Evolutionary conservation across 2,888 invertebrate genomes (phyloP), one percentile per base, ranked within the genome.

Genomic region (Bombylius major): DNA sequence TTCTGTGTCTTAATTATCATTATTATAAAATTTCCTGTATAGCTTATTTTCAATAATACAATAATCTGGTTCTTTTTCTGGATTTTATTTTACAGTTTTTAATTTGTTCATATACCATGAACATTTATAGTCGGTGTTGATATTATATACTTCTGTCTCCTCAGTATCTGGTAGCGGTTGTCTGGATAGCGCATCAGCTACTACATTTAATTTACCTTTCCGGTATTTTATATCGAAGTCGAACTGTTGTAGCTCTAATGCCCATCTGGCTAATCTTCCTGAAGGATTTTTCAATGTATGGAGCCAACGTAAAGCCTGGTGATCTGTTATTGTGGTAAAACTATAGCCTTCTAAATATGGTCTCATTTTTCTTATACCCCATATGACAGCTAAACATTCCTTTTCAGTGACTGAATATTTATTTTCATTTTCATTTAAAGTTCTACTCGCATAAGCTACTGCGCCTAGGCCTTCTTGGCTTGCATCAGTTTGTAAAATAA

Each of bases 361-460:
- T 23, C 51, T 39, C 32, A 51, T 42, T 34, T 51, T 51, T 6
- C 44, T 42, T 13, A 51, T 51, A 12, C 31, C 7, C 51, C 51
- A 51, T 23, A 44, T 44, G 44, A 23, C 23, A 23, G 23, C 23
- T 23, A 23, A 3, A 23, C 23, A 23, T 23, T 51, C 23, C 14
- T 34, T 50, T 45, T 53, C 47, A 34, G 47, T 42, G 13, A 47
- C 34, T 6, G 53, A 46, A 34, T 53, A 56, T 13, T 48, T 51
- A 9, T 47, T 36, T 47, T 56, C 56, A 13, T 48, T 12, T 4
- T 32, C 47, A 23, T 31, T 56, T 12, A 56, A 23, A 4, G 45
- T 52, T 4, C 49, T 33, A 14, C 52, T 56, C 5, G 52, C 33
- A 44, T 61, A 62, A 9, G 56, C 55, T 11, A 63, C 23, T 23